These are phyloP conservation scores for Lordiphosa stackelbergi DNA, from an alignment of 1,140 invertebrate species.

Conservation along the genomic window DNA sequence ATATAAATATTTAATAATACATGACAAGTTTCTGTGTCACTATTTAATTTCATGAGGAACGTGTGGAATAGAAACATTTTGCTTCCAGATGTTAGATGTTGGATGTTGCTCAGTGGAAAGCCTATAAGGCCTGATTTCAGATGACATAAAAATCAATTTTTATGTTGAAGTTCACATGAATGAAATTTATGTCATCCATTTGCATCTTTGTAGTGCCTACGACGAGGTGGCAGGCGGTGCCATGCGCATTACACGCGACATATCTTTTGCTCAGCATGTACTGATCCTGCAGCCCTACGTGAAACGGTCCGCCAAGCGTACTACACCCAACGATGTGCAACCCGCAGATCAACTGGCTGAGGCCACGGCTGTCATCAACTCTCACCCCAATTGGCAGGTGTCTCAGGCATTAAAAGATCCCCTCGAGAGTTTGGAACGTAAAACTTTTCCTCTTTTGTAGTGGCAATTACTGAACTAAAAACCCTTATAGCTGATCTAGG, in stretches of 20 bases:
- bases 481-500: slow-evolving; percentile 50
- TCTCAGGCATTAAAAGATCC: slow-evolving; percentile 80
- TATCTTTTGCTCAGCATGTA: slow-evolving; percentile 71
- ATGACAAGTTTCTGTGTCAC: too few relatives aligned
- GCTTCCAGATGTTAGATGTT: too few relatives aligned
- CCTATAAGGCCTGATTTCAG: too few relatives aligned
- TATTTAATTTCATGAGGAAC: too few relatives aligned
- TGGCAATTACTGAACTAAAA: slow-evolving; percentile 82
- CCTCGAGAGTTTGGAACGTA: slow-evolving; percentile 80
- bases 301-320: slow-evolving; percentile 83
- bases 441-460: slow-evolving; percentile 83
- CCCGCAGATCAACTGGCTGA: slow-evolving; percentile 85
- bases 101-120: too few relatives aligned
- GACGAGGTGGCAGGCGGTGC: slow-evolving; percentile 74
- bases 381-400: slow-evolving; percentile 86
- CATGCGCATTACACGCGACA: slow-evolving; percentile 64
- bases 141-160: too few relatives aligned
- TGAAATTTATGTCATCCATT: too few relatives aligned
- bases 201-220: slow-evolving; percentile 65
- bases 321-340: slow-evolving; percentile 70
- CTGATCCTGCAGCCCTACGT: slow-evolving; percentile 87
- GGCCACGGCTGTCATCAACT: slow-evolving; percentile 84
- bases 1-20: too few relatives aligned
- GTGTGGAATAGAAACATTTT: too few relatives aligned
- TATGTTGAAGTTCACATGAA: too few relatives aligned